phyloP scores from a whole-genome alignment of 1,140 invertebrate species.

The Doryteuthis pealeii region DNA sequence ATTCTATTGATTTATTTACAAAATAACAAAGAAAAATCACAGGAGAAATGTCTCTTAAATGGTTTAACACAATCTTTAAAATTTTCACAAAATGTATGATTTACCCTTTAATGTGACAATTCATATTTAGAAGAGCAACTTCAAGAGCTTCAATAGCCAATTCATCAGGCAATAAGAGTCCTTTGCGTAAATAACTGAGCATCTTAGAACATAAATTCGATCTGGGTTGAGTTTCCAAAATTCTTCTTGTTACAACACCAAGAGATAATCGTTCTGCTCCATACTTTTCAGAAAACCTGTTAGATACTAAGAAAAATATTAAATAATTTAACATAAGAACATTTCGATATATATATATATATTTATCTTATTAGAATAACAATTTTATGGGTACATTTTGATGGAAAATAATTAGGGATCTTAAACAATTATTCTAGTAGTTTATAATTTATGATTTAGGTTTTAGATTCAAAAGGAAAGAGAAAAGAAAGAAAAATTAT shows the following conservation, averaged over 20 bases:
- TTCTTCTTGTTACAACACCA: slow-evolving; percentile 55
- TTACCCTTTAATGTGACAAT: slow-evolving; percentile 57
- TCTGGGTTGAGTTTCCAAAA: slow-evolving; percentile 51
- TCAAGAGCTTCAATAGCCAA: slow-evolving; percentile 56
- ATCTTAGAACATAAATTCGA: slow-evolving; percentile 50
- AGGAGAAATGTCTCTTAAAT: no score
- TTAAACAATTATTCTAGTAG: no score
- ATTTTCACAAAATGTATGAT: background rate
- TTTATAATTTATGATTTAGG: no score
- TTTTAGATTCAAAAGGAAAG: no score
- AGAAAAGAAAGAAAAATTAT: no score
- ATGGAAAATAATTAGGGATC: no score
- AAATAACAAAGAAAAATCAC: no score
- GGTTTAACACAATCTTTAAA: no score
- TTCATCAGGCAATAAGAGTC: slow-evolving; percentile 55
- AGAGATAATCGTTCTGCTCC: slow-evolving; percentile 56
- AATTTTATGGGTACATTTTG: no score
- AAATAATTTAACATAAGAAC: slow-evolving; percentile 13
- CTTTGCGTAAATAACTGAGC: slow-evolving; percentile 46
- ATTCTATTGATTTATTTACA: no score
- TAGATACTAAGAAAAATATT: slow-evolving; percentile 53
- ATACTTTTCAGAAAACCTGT: slow-evolving; percentile 57
- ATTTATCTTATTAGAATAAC: no score
- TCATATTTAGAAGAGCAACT: slow-evolving; percentile 54
- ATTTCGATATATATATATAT: slow-evolving; percentile 12